A percentile compares a stretch with the other conserved stretches of the same genome.
phyloP scores from a whole-genome alignment of 2,113 vertebrate genomes.

The Edolisoma coerulescens region DNA sequence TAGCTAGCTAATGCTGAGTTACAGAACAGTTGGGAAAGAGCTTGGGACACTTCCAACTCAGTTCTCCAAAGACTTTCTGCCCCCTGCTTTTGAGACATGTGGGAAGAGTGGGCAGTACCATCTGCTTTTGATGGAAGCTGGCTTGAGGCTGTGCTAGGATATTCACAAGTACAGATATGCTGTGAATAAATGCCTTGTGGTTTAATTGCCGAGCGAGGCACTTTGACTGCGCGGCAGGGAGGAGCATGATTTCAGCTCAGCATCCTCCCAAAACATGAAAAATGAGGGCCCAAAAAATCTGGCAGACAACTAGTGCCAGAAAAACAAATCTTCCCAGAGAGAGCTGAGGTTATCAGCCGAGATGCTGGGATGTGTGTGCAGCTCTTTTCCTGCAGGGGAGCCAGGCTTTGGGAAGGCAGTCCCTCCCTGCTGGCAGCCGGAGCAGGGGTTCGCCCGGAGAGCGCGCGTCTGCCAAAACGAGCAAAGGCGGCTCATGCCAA shows the following conservation, averaged over 20 bases:
- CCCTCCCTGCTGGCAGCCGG: neutral
- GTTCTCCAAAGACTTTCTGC: slow-evolving; percentile 31
- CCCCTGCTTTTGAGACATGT: slow-evolving; percentile 43
- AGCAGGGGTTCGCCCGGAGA: neutral
- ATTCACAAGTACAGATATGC: slow-evolving; percentile 29
- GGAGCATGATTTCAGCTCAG: slow-evolving; percentile 13
- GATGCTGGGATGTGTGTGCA: neutral
- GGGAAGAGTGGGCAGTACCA: slow-evolving; percentile 63
- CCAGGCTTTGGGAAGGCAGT: neutral
- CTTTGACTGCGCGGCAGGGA: neutral
- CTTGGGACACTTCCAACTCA: slow-evolving; percentile 46
- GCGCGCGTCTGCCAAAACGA: neutral
- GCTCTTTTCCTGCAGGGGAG: slow-evolving; percentile 35
- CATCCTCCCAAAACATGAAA: neutral
- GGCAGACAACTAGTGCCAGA: neutral
- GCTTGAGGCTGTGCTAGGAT: slow-evolving; percentile 27
- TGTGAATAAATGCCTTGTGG: slow-evolving; percentile 34
- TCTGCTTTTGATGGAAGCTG: slow-evolving; percentile 51
- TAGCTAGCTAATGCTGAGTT: neutral
- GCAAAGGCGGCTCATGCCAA: neutral
- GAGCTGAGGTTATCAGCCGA: neutral
- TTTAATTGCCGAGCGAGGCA: neutral
- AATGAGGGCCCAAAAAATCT: neutral
- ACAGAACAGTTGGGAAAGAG: slow-evolving; percentile 29
- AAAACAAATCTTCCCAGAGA: neutral